Conservation (phyloP, 2,888 invertebrate species). For the Tenodera sinensis region DNA sequence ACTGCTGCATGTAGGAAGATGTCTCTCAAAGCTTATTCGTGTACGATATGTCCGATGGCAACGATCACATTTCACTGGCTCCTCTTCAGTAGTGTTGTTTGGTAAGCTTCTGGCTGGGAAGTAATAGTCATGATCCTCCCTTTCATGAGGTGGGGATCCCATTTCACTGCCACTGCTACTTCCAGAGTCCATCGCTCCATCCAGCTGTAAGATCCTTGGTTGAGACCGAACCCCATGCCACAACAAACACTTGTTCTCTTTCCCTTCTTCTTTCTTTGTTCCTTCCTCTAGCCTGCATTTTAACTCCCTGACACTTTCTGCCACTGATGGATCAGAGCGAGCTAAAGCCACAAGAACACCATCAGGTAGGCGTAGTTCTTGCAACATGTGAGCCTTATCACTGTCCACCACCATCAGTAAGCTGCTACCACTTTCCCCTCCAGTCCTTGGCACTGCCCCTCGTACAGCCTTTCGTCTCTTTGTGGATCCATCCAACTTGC, state of each 20-base stretch:
- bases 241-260: constrained; percentile 45
- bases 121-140: constrained; percentile 39
- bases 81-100: constrained; percentile 48
- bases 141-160: constrained; percentile 44
- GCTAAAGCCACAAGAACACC: constrained; percentile 46
- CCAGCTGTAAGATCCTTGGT: constrained; percentile 59
- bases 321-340: constrained; percentile 35
- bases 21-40: constrained; percentile 75
- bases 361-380: constrained; percentile 48
- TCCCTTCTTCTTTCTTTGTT: constrained; percentile 40
- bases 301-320: constrained; percentile 40
- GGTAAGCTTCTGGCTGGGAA: constrained; percentile 49
- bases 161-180: constrained; percentile 49
- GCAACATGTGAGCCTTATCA: constrained; percentile 31
- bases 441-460: not conserved
- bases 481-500: constrained; percentile 64
- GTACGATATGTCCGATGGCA: constrained; percentile 86
- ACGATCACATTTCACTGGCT: constrained; percentile 79
- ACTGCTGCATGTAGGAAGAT: constrained; percentile 61
- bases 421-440: constrained; percentile 9
- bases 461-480: constrained; percentile 64
- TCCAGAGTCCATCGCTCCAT: constrained; percentile 66
- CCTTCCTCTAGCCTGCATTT: constrained; percentile 37
- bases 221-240: constrained; percentile 45
- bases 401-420: constrained; percentile 1